Conservation (phyloP, 2,113 vertebrate species). For the Bos indicus region DNA sequence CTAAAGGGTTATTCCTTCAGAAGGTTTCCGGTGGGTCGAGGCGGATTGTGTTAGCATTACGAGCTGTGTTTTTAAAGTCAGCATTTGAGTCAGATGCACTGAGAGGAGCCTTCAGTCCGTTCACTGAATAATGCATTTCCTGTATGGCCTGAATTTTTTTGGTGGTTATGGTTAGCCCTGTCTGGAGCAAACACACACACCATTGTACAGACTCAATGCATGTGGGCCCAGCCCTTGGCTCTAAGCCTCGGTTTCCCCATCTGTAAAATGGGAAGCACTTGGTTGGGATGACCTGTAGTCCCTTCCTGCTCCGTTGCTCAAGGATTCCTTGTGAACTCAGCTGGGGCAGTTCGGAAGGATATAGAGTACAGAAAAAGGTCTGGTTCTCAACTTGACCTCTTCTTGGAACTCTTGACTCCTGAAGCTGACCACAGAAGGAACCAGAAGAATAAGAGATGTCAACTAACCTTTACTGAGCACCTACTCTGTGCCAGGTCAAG, state of each 20-base stretch:
- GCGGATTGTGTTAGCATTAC: constrained; percentile 43
- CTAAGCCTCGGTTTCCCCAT: neutral
- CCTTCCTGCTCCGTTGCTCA: neutral
- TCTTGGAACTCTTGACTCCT: neutral
- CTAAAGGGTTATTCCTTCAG: constrained; percentile 55
- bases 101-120: constrained; percentile 32
- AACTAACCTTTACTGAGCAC: neutral
- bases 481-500: neutral
- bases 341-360: neutral
- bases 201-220: neutral
- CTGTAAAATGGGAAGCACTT: constrained; percentile 48
- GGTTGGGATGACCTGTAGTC: neutral
- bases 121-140: constrained; percentile 61
- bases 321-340: neutral
- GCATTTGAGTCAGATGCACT: constrained; percentile 58
- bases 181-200: neutral
- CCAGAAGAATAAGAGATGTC: neutral
- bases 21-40: constrained; percentile 9
- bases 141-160: constrained; percentile 61
- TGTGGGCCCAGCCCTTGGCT: neutral
- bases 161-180: constrained; percentile 20
- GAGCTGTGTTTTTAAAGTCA: constrained; percentile 55
- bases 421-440: neutral
- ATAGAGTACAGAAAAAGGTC: neutral
- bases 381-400: neutral